Conservation (phyloP, 64 coral and sea anemone genomes). For the Hydrozoanthus tunicans region DNA sequence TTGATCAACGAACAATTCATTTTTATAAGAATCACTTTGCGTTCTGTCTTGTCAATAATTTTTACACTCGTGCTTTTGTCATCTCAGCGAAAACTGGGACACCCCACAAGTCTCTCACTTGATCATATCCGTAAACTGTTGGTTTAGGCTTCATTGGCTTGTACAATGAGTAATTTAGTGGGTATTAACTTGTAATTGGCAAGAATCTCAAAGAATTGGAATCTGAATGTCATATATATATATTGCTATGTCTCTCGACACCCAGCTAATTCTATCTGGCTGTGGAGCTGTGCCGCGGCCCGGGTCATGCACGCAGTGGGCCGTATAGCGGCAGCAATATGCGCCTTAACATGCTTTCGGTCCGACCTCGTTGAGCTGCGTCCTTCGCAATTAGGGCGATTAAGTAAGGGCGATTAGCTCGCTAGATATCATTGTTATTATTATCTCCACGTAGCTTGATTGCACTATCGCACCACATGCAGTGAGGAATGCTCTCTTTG, state of each 20-base stretch:
- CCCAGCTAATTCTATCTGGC: no score
- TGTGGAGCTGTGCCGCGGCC: no score
- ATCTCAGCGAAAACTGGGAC: conserved; percentile 27
- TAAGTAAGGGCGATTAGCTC: no score
- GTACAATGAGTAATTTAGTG: conserved; percentile 18
- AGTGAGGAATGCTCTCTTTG: neutral
- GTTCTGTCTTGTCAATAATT: conserved; percentile 31
- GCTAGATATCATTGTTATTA: neutral
- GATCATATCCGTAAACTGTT: conserved; percentile 33
- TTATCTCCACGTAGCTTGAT: conserved; percentile 28
- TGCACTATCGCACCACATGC: conserved; percentile 2
- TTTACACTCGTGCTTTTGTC: conserved; percentile 24
- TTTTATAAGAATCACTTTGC: conserved; percentile 20
- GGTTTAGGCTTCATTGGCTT: conserved; percentile 32
- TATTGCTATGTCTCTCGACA: no score
- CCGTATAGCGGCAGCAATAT: no score
- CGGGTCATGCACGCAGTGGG: no score
- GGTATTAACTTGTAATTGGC: conserved; percentile 41
- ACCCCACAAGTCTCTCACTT: conserved; percentile 48
- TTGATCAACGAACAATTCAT: conserved; percentile 3
- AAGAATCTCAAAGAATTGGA: conserved; percentile 25
- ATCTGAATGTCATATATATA: neutral
- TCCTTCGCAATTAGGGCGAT: no score
- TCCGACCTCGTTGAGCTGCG: no score
- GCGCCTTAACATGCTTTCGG: no score